Evolutionary conservation across 1,140 invertebrate genomes (phyloP).

Genomic region (Mesaphorura yosii): DNA sequence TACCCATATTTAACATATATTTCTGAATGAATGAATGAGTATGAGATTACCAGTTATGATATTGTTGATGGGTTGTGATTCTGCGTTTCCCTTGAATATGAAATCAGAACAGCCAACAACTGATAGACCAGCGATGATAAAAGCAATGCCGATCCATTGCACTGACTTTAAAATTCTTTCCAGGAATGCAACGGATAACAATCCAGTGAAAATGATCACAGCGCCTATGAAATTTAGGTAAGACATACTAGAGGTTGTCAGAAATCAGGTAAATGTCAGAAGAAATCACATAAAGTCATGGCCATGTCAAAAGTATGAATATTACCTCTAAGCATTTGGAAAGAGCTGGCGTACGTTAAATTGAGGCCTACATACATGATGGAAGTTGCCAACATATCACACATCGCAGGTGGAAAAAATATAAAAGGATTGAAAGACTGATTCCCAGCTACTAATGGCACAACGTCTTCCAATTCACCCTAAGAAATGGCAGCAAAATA

Average conservation of each 20-base stretch:
- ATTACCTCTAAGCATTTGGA: conserved; percentile 87
- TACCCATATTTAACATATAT: neutral
- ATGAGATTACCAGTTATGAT: conserved; percentile 55
- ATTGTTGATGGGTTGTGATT: no score
- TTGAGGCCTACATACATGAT: conserved; percentile 83
- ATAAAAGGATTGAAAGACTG: conserved; percentile 65
- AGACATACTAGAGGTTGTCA: neutral
- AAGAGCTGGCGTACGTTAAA: conserved; percentile 84
- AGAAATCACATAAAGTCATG: neutral
- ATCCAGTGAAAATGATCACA: conserved; percentile 84
- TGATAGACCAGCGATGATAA: conserved; percentile 65
- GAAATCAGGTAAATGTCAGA: neutral
- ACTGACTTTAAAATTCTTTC: conserved; percentile 50
- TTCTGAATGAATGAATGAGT: neutral
- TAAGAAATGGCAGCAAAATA: conserved; percentile 12
- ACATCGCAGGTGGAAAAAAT: conserved; percentile 69
- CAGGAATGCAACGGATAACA: conserved; percentile 80
- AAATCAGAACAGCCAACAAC: conserved; percentile 75
- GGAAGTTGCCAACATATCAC: conserved; percentile 70
- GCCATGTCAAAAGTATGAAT: neutral
- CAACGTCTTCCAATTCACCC: conserved; percentile 22
- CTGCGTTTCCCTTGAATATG: conserved; percentile 41
- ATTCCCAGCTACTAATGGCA: conserved; percentile 43
- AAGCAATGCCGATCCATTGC: conserved; percentile 74
- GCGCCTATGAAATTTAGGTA: conserved; percentile 47